phyloP scores from a whole-genome alignment of 1,140 invertebrate species.

The Arion vulgaris region DNA sequence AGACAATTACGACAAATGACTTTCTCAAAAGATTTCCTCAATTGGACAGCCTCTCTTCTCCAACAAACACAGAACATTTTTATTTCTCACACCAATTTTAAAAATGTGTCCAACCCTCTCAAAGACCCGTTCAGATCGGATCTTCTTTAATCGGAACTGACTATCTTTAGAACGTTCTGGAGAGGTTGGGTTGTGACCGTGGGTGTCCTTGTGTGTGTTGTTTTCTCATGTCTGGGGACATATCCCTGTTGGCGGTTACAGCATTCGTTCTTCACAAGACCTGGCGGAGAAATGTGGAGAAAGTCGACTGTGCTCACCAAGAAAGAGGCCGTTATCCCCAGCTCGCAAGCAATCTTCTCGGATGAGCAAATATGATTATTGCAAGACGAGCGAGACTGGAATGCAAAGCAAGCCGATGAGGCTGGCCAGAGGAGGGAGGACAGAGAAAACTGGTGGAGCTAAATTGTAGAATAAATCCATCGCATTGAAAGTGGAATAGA shows the following conservation, averaged over 20 bases:
- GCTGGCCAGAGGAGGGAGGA: neutral
- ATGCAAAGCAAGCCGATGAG: neutral
- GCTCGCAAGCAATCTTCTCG: conserved; percentile 14
- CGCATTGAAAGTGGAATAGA: conserved; percentile 3
- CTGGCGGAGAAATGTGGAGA: neutral
- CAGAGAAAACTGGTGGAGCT: conserved; percentile 15
- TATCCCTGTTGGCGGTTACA: neutral
- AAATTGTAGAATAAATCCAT: neutral
- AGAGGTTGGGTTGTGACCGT: neutral
- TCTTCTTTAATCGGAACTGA: conserved; percentile 23
- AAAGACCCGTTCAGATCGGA: neutral
- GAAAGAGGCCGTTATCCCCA: neutral
- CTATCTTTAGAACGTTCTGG: conserved; percentile 3
- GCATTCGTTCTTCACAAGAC: neutral
- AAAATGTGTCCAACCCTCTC: neutral
- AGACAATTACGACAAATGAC: conserved; percentile 38
- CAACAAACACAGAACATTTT: neutral
- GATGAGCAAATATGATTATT: conserved; percentile 22
- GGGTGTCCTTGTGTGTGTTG: neutral
- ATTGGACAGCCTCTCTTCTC: neutral
- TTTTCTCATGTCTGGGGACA: neutral
- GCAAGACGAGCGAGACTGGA: neutral
- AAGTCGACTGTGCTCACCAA: neutral
- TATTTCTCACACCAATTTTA: neutral
- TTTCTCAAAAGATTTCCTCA: conserved; percentile 35